Percentiles rank a stretch among this genome's conserved stretches.
These are phyloP conservation scores for Nesogale talazaci DNA, from an alignment of 2,113 vertebrate genomes.

Conservation along the genomic window DNA sequence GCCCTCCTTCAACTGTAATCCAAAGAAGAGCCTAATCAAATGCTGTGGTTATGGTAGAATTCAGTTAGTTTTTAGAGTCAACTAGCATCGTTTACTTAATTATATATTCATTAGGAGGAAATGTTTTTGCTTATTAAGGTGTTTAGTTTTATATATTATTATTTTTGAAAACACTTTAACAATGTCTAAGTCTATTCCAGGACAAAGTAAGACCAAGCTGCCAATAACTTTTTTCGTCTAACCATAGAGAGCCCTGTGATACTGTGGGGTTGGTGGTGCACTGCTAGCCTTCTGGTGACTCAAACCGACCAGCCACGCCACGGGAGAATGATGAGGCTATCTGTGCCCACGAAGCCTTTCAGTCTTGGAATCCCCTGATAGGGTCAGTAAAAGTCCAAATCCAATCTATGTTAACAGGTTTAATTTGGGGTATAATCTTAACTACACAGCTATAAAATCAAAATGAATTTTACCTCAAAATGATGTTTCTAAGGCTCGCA, in stretches of 20 bases:
- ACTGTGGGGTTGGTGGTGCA: too few species aligned
- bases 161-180: background rate
- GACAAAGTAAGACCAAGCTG: background rate
- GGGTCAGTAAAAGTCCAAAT: too few species aligned
- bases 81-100: slow-evolving; percentile 20
- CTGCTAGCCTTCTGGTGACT: too few species aligned
- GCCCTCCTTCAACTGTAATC: background rate
- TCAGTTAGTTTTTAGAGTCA: background rate
- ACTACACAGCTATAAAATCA: background rate
- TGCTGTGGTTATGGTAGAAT: slow-evolving; percentile 3
- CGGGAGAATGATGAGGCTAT: too few species aligned
- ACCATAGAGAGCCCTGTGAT: too few species aligned
- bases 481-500: slow-evolving; percentile 1
- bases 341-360: too few species aligned
- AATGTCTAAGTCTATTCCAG: background rate
- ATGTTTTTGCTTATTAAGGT: background rate
- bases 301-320: too few species aligned
- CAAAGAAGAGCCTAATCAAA: slow-evolving; percentile 2
- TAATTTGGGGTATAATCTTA: background rate
- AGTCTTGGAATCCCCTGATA: too few species aligned
- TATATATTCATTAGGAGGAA: background rate
- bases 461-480: background rate
- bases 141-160: background rate
- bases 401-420: too few species aligned
- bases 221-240: background rate